These are phyloP conservation scores for Theonella swinhoei DNA, from an alignment of 37 sponge, comb jelly and placozoan genomes.

Conservation along the genomic window DNA sequence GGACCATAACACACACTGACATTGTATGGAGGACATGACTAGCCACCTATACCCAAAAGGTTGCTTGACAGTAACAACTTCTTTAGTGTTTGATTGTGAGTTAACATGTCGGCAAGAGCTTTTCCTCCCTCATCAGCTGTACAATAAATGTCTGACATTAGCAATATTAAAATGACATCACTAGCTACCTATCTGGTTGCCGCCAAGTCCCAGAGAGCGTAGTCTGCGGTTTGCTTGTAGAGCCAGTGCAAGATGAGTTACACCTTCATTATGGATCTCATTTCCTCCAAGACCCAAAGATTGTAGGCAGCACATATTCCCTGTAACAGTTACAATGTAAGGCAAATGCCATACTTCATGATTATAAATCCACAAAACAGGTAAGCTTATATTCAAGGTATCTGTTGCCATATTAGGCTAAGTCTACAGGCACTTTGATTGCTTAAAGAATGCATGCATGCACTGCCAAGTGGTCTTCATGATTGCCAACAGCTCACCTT, in stretches of 20 bases:
- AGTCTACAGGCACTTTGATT: no score
- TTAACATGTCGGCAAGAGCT: constrained; percentile 71
- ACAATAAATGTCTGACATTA: neutral
- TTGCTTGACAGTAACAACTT: constrained; percentile 78
- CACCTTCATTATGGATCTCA: constrained; percentile 88
- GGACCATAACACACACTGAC: neutral
- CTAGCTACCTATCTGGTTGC: constrained; percentile 72
- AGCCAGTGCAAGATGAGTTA: constrained; percentile 53
- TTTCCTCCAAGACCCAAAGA: constrained; percentile 87
- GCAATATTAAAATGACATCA: neutral
- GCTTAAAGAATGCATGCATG: no score
- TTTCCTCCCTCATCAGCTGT: constrained; percentile 77
- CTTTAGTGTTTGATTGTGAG: constrained; percentile 47
- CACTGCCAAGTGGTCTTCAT: neutral
- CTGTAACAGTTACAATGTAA: constrained; percentile 22
- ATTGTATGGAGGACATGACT: no score
- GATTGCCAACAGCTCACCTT: constrained; percentile 34
- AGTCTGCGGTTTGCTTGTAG: constrained; percentile 73
- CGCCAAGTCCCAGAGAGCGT: constrained; percentile 80
- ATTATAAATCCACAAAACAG: no score
- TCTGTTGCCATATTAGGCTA: no score
- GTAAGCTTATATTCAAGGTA: no score
- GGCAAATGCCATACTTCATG: neutral
- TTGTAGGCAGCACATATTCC: constrained; percentile 56
- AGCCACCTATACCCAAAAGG: constrained; percentile 40